Conservation (phyloP, 2,113 vertebrate species). For the Colistium nudipinnis region DNA sequence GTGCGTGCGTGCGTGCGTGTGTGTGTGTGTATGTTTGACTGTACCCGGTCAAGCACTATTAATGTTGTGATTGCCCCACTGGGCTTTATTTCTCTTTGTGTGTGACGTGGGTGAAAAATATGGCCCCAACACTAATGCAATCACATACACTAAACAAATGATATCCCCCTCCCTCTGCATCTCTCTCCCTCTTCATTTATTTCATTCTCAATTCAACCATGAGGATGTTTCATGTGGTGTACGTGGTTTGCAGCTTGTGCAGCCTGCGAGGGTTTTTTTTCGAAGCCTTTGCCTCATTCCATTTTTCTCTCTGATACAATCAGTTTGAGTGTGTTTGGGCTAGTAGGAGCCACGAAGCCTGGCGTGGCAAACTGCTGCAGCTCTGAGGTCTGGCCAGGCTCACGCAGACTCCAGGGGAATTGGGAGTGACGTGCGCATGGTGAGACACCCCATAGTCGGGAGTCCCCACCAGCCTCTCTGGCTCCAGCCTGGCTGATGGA, state of each 20-base stretch:
- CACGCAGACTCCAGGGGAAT: conserved; percentile 64
- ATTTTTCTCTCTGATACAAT: conserved; percentile 68
- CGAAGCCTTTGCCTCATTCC: conserved; percentile 24
- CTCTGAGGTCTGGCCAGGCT: conserved; percentile 70
- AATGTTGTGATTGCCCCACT: conserved; percentile 59
- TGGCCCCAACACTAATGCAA: conserved; percentile 69
- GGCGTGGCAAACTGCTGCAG: conserved; percentile 40
- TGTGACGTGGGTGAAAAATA: conserved; percentile 63
- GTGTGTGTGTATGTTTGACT: conserved; percentile 19
- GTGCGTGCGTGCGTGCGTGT: conserved; percentile 1
- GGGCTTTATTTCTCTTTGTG: conserved; percentile 41
- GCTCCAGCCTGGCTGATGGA: conserved; percentile 74
- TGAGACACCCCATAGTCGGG: conserved; percentile 53
- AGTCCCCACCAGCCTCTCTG: conserved; percentile 61
- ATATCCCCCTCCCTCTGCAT: conserved; percentile 33
- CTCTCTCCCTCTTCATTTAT: conserved; percentile 38
- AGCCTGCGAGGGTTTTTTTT: conserved; percentile 42
- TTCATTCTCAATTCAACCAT: conserved; percentile 34
- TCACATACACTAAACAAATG: conserved; percentile 75
- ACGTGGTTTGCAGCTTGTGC: conserved; percentile 55
- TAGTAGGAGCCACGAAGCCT: conserved; percentile 48
- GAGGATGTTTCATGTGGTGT: conserved; percentile 49
- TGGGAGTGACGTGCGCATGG: conserved; percentile 70
- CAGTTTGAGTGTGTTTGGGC: conserved; percentile 58
- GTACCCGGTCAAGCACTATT: conserved; percentile 52